Conservation (phyloP, 2,888 invertebrate species). For the Koerneria pararmatus region DNA sequence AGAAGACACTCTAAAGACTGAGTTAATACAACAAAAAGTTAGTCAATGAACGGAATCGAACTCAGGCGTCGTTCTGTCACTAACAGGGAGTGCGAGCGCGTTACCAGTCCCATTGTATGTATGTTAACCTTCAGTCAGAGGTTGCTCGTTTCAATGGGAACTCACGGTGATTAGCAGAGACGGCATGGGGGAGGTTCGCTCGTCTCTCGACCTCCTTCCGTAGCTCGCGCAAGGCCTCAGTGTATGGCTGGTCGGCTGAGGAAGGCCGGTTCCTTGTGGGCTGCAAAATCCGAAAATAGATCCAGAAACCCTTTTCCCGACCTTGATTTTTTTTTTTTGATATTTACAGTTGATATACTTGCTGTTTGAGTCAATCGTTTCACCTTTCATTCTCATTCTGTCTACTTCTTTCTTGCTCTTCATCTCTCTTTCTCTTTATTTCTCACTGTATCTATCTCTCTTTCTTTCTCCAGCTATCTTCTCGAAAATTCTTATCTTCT, state of each 20-base stretch:
- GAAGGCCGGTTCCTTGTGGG: conserved; percentile 45
- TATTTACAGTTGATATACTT: neutral
- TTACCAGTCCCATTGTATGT: no score
- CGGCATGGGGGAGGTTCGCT: conserved; percentile 37
- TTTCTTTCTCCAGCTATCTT: neutral
- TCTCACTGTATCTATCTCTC: neutral
- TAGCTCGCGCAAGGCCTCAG: conserved; percentile 46
- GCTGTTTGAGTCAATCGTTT: no score
- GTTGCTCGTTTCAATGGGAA: no score
- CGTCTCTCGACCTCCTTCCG: conserved; percentile 38
- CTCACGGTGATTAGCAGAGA: conserved; percentile 44
- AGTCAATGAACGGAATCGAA: no score
- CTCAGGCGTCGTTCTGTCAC: no score
- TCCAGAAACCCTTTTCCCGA: neutral
- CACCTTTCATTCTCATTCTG: conserved; percentile 7
- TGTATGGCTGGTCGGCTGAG: conserved; percentile 51
- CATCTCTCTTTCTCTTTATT: neutral
- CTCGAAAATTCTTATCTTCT: neutral
- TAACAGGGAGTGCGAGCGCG: no score
- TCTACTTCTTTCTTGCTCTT: neutral
- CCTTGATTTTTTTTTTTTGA: neutral
- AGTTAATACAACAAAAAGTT: no score
- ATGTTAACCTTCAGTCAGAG: no score
- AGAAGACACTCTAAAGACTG: no score
- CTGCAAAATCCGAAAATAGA: conserved; percentile 26